Conservation (phyloP, 2,113 vertebrate species). For the Benitochromis conjunctus region DNA sequence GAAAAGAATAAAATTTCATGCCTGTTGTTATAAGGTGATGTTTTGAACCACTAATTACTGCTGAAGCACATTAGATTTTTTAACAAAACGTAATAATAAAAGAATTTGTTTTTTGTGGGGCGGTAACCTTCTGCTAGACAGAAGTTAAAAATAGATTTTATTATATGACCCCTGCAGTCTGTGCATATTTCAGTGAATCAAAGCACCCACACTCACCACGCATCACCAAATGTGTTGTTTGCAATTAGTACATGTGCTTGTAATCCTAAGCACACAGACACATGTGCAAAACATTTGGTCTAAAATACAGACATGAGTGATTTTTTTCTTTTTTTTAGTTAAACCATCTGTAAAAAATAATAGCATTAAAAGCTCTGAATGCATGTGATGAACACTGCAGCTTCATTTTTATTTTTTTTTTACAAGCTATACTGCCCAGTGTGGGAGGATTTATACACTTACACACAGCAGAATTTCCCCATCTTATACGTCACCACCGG, state of each 20-base stretch:
- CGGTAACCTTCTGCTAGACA: not conserved
- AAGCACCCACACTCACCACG: not conserved
- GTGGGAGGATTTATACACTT: not conserved
- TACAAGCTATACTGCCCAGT: not conserved
- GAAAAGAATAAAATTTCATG: not conserved
- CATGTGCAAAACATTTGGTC: constrained; percentile 2
- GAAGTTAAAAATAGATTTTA: constrained; percentile 32
- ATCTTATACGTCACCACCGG: not conserved
- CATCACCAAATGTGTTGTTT: too few species aligned
- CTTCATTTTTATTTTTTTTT: not conserved
- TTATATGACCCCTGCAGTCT: not conserved
- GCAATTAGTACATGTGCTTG: not conserved
- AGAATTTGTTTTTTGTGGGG: not conserved
- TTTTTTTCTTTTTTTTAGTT: rapidly evolving
- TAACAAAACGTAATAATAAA: not conserved
- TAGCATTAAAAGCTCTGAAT: not conserved
- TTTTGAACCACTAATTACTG: constrained; percentile 5
- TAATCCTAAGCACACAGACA: not conserved
- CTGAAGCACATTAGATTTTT: not conserved
- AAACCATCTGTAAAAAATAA: not conserved
- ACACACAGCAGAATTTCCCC: not conserved
- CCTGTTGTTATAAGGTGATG: constrained; percentile 13
- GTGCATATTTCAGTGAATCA: not conserved
- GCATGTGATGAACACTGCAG: not conserved
- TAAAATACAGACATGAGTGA: not conserved